phyloP scores from a whole-genome alignment of 1,140 invertebrate genomes.

The Cydia strobilella region DNA sequence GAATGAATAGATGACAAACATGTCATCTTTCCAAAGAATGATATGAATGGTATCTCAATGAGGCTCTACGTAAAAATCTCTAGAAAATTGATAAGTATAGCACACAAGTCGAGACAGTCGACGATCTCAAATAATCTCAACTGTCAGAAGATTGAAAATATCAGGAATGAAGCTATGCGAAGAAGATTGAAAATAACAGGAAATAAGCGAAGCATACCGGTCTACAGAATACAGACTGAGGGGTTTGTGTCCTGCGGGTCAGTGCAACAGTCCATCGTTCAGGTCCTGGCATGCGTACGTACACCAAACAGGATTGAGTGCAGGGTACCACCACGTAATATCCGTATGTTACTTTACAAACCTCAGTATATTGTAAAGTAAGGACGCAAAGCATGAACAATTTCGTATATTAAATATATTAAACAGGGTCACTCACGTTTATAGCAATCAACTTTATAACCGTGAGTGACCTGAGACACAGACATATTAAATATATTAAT shows the following conservation, averaged over 20 bases:
- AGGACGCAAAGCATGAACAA: neutral
- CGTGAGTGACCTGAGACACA: too few species aligned
- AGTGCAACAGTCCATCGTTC: conserved; percentile 74
- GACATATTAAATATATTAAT: too few species aligned
- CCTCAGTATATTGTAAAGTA: neutral
- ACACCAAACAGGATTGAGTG: conserved; percentile 52
- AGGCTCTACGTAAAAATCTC: too few species aligned
- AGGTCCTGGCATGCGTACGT: conserved; percentile 74
- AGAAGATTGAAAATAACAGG: neutral
- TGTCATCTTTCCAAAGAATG: too few species aligned
- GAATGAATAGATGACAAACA: too few species aligned
- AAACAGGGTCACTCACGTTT: too few species aligned
- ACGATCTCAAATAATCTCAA: neutral
- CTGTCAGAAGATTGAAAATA: neutral
- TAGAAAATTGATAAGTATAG: too few species aligned
- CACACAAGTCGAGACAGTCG: too few species aligned
- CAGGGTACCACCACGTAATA: neutral
- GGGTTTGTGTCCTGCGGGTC: conserved; percentile 36
- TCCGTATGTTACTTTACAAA: too few species aligned
- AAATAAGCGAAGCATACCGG: neutral
- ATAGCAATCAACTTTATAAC: too few species aligned
- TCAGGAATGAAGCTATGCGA: neutral
- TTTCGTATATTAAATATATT: too few species aligned
- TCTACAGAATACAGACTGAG: conserved; percentile 28
- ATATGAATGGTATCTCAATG: too few species aligned